These are phyloP conservation scores for Mercenaria mercenaria DNA, from an alignment of 1,140 invertebrate genomes.

Conservation along the genomic window DNA sequence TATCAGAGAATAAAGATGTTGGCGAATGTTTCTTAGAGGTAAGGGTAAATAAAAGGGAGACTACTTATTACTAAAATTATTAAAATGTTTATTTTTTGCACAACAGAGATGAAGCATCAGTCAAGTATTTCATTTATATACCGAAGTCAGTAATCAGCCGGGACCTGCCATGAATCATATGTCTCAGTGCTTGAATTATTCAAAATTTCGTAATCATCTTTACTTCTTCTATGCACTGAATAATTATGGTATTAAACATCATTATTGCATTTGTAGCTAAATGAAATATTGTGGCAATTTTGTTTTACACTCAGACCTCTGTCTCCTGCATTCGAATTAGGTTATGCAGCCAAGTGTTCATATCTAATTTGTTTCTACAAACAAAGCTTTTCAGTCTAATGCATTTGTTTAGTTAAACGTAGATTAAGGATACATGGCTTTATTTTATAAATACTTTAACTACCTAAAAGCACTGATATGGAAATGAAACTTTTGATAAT, in stretches of 20 bases:
- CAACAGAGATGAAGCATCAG: too few relatives aligned
- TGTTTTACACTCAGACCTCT: neutral
- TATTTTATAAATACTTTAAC: constrained; percentile 43
- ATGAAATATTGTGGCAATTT: neutral
- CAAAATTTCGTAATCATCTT: too few relatives aligned
- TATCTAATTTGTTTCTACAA: constrained; percentile 27
- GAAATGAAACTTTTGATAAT: constrained; percentile 24
- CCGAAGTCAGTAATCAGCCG: too few relatives aligned
- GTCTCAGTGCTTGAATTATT: too few relatives aligned
- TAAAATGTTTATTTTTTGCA: too few relatives aligned
- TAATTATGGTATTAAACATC: too few relatives aligned
- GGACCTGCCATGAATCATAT: too few relatives aligned
- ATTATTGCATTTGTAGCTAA: too few relatives aligned
- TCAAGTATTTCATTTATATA: too few relatives aligned
- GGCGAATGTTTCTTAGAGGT: constrained; percentile 57
- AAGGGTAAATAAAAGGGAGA: constrained; percentile 10
- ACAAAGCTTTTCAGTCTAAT: constrained; percentile 53
- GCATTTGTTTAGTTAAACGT: constrained; percentile 48
- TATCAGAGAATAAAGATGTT: constrained; percentile 41
- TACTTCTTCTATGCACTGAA: too few relatives aligned
- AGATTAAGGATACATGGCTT: constrained; percentile 28
- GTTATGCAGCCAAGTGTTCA: neutral
- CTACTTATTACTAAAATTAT: neutral
- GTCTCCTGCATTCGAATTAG: neutral
- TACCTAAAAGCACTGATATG: constrained; percentile 17